phyloP scores from a whole-genome alignment of 2,797 vertebrate species.

The Dicrostonyx torquatus region DNA sequence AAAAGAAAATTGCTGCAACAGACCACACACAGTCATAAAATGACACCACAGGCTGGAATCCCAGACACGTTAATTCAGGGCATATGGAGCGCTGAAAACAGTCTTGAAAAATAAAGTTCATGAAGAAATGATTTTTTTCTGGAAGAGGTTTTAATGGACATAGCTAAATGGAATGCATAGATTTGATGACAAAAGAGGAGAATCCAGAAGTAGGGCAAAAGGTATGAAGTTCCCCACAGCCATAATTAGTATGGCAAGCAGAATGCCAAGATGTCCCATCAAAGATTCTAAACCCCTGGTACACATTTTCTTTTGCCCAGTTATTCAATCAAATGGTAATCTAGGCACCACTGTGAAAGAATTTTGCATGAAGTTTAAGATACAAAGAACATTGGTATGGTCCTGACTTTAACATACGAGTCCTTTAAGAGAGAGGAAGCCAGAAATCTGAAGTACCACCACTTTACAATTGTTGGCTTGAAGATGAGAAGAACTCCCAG shows the following conservation, averaged over 20 bases:
- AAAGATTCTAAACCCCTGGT: not conserved
- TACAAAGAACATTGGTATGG: not conserved
- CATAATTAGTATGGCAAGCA: not conserved
- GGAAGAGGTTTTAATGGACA: not conserved
- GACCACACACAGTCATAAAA: not conserved
- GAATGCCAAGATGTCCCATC: slow-evolving; percentile 21
- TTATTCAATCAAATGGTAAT: slow-evolving; percentile 29
- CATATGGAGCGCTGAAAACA: not conserved
- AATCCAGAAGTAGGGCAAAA: not conserved
- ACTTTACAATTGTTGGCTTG: not conserved
- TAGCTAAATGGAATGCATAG: not conserved
- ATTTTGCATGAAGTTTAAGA: not conserved
- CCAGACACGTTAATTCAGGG: not conserved
- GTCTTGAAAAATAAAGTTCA: not conserved
- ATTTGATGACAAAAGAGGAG: not conserved
- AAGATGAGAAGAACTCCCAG: not conserved
- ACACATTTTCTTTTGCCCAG: not conserved
- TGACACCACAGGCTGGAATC: not conserved
- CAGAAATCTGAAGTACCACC: not conserved
- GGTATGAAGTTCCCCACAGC: not conserved
- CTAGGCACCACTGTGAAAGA: not conserved
- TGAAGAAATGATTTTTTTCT: slow-evolving; percentile 12
- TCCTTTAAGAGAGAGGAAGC: not conserved
- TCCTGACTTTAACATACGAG: not conserved
- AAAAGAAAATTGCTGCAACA: slow-evolving; percentile 17